Conservation (phyloP, 1,140 invertebrate species). For the Ceratitis capitata region DNA sequence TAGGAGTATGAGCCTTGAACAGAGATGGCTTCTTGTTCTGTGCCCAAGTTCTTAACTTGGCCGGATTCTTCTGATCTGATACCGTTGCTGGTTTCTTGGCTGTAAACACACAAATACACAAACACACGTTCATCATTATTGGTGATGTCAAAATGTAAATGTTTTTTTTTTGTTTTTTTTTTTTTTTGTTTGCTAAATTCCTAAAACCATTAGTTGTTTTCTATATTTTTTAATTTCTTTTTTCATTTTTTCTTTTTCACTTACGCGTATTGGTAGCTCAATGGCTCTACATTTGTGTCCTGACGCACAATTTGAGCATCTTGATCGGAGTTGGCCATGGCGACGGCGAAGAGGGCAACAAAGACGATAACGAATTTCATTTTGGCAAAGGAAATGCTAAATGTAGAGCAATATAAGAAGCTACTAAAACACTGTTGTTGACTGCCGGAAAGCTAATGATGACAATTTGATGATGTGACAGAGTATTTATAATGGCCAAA, state of each 20-base stretch:
- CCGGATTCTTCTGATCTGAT: slow-evolving; percentile 69
- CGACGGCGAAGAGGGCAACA: slow-evolving; percentile 41
- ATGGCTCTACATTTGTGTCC: slow-evolving; percentile 63
- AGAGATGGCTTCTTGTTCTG: slow-evolving; percentile 69
- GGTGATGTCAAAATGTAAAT: not conserved
- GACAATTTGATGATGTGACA: slow-evolving; percentile 26
- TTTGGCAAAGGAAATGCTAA: not conserved
- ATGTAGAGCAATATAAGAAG: not conserved
- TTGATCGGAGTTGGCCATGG: slow-evolving; percentile 45
- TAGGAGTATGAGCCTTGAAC: slow-evolving; percentile 73
- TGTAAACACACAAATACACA: not conserved
- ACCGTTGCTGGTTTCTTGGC: slow-evolving; percentile 74
- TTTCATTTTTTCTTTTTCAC: too few relatives aligned
- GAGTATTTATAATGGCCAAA: slow-evolving; percentile 18
- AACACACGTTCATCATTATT: not conserved
- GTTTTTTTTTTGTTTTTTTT: not conserved
- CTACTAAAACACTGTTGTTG: slow-evolving; percentile 9
- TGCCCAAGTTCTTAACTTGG: slow-evolving; percentile 68
- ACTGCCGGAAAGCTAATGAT: slow-evolving; percentile 27
- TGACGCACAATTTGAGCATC: slow-evolving; percentile 66
- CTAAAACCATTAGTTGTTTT: not conserved
- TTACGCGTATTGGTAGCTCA: slow-evolving; percentile 52
- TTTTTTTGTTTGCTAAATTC: not conserved
- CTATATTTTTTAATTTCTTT: not conserved
- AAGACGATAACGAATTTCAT: slow-evolving; percentile 49